Evolutionary conservation across 2,888 invertebrate species (phyloP).

Genomic region (Bombylius discolor): DNA sequence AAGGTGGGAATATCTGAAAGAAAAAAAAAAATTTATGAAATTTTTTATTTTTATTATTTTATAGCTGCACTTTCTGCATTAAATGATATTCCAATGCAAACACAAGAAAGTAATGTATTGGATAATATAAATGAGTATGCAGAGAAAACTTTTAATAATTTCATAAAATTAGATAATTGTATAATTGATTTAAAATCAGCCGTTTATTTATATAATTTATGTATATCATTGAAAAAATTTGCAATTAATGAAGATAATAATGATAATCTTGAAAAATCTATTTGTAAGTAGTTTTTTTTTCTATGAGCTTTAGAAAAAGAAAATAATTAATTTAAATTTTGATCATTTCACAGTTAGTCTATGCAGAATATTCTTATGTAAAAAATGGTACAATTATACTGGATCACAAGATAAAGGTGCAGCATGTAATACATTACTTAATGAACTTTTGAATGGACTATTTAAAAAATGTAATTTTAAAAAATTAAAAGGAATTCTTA

Average conservation of each 20-base stretch:
- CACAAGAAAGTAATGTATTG: neutral
- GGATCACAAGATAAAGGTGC: constrained; percentile 53
- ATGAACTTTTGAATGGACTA: constrained; percentile 51
- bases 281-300: constrained; percentile 22
- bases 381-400: constrained; percentile 54
- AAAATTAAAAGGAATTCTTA: constrained; percentile 44
- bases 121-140: constrained; percentile 17
- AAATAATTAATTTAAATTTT: neutral
- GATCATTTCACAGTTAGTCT: constrained; percentile 27
- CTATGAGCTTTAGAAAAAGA: no score
- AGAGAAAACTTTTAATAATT: constrained; percentile 21
- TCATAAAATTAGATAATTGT: constrained; percentile 21
- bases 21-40: neutral
- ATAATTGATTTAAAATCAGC: constrained; percentile 27
- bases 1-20: constrained; percentile 3
- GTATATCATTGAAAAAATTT: neutral
- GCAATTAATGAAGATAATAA: neutral
- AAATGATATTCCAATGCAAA: constrained; percentile 7
- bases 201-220: constrained; percentile 26
- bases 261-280: constrained; percentile 18
- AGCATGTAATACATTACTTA: constrained; percentile 48
- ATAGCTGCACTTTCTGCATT: constrained; percentile 22
- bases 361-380: constrained; percentile 45
- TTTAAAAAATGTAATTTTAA: constrained; percentile 45
- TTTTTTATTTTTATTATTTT: neutral